Evolutionary conservation across 2,888 invertebrate species (phyloP), one percentile per base, ranked within the genome.

Genomic region (Lasioglossum zephyrum): DNA sequence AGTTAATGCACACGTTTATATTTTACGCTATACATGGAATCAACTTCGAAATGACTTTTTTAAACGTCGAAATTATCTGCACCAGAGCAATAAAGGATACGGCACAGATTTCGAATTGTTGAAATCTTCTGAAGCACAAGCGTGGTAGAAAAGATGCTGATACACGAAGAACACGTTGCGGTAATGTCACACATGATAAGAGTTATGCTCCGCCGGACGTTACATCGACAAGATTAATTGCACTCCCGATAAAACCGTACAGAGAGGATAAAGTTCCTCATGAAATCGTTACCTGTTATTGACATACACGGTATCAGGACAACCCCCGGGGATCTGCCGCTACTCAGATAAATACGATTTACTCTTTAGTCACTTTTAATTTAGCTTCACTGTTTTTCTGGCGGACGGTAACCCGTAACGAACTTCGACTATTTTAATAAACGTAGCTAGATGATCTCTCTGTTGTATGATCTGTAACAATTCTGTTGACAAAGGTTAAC

Each of bases 151-250:
- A 81, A 76, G 81, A 73, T 69, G 26, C 16, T 31, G 49, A 57
- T 57, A n/a, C 26, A 70, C 31, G 49, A 77, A 77, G 75, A 69
- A 75, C 36, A 31, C 41, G 53, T 31, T 74, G 44, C 57, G 44
- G 78, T 77, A 80, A 81, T 78, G 73, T 78, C 82, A 82, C 63
- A 31, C 60, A 60, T 80, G 89, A 87, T 87, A 84, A 82, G 77
- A 87, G 73, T 80, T 82, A 81, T 84, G 79, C 73, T 75, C 39
- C 31, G 72, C 53, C 49, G 86, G 80, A 75, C 81, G 81, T 88
- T 86, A 79, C 79, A 90, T 85, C 85, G 87, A 74, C 86, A 89
- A 87, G 88, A 89, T 89, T 89, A 87, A 89, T 90, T 87, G 90
- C 83, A 75, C 73, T 81, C 60, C 70, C 73, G 90, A 89, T 88